Conservation (phyloP, 2,113 vertebrate genomes). For the Ranitomeya variabilis region DNA sequence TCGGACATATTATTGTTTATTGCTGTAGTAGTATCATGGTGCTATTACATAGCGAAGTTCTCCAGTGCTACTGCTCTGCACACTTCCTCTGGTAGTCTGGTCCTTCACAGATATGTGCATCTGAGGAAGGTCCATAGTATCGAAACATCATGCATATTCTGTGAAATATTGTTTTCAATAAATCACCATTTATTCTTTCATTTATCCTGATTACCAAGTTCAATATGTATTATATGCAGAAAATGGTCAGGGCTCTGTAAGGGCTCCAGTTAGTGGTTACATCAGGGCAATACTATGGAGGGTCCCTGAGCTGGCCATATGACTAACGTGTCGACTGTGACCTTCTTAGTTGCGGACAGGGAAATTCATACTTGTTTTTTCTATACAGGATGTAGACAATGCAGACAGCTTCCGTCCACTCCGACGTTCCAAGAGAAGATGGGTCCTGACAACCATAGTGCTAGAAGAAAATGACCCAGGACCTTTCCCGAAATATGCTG, state of each 20-base stretch:
- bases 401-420: slow-evolving; percentile 58
- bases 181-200: too few relatives aligned
- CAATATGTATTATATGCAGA: not conserved
- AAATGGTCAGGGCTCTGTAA: not conserved
- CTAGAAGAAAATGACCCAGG: slow-evolving; percentile 75
- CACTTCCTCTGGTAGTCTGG: too few relatives aligned
- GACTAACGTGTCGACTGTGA: not conserved
- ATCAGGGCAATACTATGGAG: not conserved
- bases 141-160: too few relatives aligned
- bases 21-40: too few relatives aligned
- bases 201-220: too few relatives aligned
- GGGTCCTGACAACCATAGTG: slow-evolving; percentile 80
- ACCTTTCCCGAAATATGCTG: slow-evolving; percentile 70
- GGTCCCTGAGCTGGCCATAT: too few relatives aligned
- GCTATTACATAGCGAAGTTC: too few relatives aligned
- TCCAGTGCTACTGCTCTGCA: too few relatives aligned
- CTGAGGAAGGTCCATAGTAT: too few relatives aligned
- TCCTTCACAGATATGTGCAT: too few relatives aligned
- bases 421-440: slow-evolving; percentile 74
- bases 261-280: not conserved
- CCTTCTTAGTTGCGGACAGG: not conserved
- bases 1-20: too few relatives aligned
- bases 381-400: not conserved
- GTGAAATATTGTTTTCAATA: too few relatives aligned
- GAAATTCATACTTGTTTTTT: not conserved